phyloP scores from a whole-genome alignment of 2,797 vertebrate species.

The Lateolabrax maculatus region DNA sequence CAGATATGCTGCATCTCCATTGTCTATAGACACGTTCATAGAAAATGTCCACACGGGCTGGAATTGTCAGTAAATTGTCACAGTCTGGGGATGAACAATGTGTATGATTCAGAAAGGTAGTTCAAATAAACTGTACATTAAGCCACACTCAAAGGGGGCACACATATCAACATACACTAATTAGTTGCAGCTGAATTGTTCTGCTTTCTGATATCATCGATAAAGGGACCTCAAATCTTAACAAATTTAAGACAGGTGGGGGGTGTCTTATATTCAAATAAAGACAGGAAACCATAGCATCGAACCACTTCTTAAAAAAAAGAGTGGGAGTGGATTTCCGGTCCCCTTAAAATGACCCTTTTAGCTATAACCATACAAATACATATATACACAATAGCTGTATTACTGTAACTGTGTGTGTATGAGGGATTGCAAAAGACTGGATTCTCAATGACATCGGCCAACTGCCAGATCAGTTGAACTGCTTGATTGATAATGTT shows the following conservation, averaged over 20 bases:
- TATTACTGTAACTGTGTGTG: background rate
- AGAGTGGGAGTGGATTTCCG: background rate
- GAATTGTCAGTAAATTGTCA: background rate
- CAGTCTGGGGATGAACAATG: background rate
- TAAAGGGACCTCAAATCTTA: background rate
- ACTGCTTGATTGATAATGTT: background rate
- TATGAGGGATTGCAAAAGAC: background rate
- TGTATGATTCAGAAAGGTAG: background rate
- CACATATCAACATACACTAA: slow-evolving; percentile 7
- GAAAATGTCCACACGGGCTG: background rate
- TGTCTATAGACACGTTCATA: no score
- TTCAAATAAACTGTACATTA: background rate
- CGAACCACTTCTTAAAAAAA: background rate
- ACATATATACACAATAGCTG: no score
- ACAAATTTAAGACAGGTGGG: background rate
- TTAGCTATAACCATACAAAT: background rate
- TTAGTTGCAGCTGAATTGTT: background rate
- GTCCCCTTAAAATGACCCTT: background rate
- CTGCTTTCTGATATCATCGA: slow-evolving; percentile 2
- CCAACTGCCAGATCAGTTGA: background rate
- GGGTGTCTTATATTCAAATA: background rate
- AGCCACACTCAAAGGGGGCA: background rate
- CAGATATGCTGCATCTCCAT: background rate
- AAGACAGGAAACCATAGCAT: background rate
- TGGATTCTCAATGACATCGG: background rate